Evolutionary conservation across 2,113 vertebrate genomes (phyloP).

Genomic region (Channa maculata): DNA sequence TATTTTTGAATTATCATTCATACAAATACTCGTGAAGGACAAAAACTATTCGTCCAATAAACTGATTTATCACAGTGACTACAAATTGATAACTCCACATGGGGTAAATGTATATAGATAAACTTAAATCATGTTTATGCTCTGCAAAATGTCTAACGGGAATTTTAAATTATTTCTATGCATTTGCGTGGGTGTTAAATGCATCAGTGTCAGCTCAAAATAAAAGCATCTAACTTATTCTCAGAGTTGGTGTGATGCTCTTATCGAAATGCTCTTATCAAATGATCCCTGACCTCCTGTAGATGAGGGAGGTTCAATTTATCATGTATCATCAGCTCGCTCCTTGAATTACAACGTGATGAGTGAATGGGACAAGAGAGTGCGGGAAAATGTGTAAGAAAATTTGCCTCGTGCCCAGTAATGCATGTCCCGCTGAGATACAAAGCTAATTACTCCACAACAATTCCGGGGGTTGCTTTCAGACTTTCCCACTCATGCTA

Average conservation of each 20-base stretch:
- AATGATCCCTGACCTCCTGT: conserved; percentile 9
- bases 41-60: background rate
- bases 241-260: too few species aligned
- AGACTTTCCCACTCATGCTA: conserved; percentile 23
- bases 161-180: too few species aligned
- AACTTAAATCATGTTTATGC: too few species aligned
- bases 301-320: conserved; percentile 30
- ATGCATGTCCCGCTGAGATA: conserved; percentile 55
- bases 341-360: conserved; percentile 35
- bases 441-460: conserved; percentile 70
- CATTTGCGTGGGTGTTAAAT: too few species aligned
- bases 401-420: conserved; percentile 61
- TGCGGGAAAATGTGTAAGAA: conserved; percentile 32
- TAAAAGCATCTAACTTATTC: background rate
- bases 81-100: background rate
- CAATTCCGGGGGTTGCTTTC: conserved; percentile 27
- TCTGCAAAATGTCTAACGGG: too few species aligned
- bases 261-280: too few species aligned
- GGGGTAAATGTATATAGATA: background rate
- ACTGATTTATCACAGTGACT: background rate
- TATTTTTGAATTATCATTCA: background rate
- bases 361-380: conserved; percentile 24
- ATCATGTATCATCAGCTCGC: conserved; percentile 18
- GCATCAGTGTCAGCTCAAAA: too few species aligned
- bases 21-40: too few species aligned